phyloP scores from a whole-genome alignment of 37 sponge, comb jelly and placozoan genomes.

The Eunapius fragilis region DNA sequence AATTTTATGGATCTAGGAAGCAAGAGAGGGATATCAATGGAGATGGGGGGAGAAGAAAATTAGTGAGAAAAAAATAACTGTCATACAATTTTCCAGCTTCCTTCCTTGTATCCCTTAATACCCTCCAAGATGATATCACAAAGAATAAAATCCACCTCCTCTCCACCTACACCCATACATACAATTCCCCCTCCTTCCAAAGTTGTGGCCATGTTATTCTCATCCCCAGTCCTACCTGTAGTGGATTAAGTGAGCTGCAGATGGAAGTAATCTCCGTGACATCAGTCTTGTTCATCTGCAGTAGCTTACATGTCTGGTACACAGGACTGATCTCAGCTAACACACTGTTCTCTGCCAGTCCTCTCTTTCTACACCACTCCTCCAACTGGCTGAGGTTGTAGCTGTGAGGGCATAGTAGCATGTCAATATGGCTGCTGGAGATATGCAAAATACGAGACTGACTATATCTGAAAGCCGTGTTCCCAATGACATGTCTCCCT shows the following conservation, averaged over 20 bases:
- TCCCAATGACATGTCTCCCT: constrained; percentile 93
- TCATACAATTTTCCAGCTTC: no score
- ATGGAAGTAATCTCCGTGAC: constrained; percentile 65
- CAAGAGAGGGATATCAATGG: no score
- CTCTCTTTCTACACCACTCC: constrained; percentile 71
- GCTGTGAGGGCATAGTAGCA: constrained; percentile 25
- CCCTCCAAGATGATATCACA: no score
- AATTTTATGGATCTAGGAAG: constrained; percentile 81
- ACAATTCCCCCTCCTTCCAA: no score
- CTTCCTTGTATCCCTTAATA: no score
- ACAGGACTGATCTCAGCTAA: constrained; percentile 59
- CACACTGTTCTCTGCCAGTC: constrained; percentile 39
- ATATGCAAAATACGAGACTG: no score
- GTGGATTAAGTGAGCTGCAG: constrained; percentile 74
- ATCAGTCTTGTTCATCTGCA: constrained; percentile 85
- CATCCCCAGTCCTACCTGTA: constrained; percentile 62
- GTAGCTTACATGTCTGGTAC: constrained; percentile 81
- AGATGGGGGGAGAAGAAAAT: no score
- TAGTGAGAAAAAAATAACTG: no score
- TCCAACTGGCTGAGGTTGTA: constrained; percentile 90
- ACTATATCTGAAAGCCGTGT: constrained; percentile 87
- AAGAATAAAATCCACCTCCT: no score
- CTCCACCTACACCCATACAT: no score
- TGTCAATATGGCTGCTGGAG: neutral
- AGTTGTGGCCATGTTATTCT: neutral